Evolutionary conservation across 2,888 invertebrate species (phyloP).

Genomic region (Epinotia demarniana): DNA sequence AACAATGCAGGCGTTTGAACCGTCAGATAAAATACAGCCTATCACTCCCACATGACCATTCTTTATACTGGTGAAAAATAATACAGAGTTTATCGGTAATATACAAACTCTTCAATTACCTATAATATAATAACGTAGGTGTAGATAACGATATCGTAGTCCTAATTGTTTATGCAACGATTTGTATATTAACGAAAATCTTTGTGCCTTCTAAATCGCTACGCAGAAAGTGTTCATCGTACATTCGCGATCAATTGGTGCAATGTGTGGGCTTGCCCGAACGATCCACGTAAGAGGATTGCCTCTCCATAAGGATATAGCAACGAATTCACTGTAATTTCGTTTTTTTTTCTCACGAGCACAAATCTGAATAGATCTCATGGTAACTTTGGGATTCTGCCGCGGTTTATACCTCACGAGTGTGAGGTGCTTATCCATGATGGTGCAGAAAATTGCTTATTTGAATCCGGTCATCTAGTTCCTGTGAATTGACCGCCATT

Average conservation of each 20-base stretch:
- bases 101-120: too few species aligned
- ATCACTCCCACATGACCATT: too few species aligned
- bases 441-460: slow-evolving; percentile 73
- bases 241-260: slow-evolving; percentile 12
- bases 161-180: too few species aligned
- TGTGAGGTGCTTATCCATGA: slow-evolving; percentile 56
- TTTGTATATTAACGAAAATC: too few species aligned
- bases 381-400: slow-evolving; percentile 58
- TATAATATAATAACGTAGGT: too few species aligned
- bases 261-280: slow-evolving; percentile 50
- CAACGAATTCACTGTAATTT: slow-evolving; percentile 81
- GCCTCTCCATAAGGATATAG: slow-evolving; percentile 78
- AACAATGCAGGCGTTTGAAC: too few species aligned
- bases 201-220: background rate
- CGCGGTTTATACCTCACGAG: slow-evolving; percentile 72
- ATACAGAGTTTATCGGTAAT: too few species aligned
- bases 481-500: slow-evolving; percentile 57
- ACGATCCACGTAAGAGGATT: slow-evolving; percentile 73
- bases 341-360: slow-evolving; percentile 79
- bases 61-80: too few species aligned
- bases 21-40: too few species aligned
- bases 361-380: slow-evolving; percentile 68
- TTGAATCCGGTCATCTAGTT: slow-evolving; percentile 65
- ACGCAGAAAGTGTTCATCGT: background rate
- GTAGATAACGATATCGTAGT: too few species aligned